Evolutionary conservation across 2,888 invertebrate genomes (phyloP).

Genomic region (Isoperla grammatica): DNA sequence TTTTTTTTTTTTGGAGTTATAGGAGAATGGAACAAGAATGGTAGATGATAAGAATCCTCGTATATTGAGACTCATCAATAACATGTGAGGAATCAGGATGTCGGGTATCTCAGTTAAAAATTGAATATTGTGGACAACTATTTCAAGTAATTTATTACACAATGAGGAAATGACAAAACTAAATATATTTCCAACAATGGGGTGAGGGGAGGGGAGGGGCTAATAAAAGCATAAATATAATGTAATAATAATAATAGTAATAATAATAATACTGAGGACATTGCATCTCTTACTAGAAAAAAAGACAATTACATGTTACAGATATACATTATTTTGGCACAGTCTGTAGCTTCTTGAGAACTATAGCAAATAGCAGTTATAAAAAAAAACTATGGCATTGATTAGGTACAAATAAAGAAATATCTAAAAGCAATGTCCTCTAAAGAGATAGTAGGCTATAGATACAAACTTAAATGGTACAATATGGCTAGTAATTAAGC

Average conservation of each 20-base stretch:
- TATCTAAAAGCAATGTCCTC: slow-evolving; percentile 25
- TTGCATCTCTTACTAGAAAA: slow-evolving; percentile 25
- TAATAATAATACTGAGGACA: slow-evolving; percentile 30
- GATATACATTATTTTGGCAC: slow-evolving; percentile 30
- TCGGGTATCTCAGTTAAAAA: too few species aligned
- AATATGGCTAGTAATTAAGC: slow-evolving; percentile 17
- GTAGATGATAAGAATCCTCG: too few species aligned
- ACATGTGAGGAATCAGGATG: too few species aligned
- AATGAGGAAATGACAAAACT: slow-evolving; percentile 30
- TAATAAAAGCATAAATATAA: not conserved
- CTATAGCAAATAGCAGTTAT: not conserved
- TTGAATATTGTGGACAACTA: too few species aligned
- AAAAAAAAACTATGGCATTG: slow-evolving; percentile 3
- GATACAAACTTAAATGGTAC: slow-evolving; percentile 14
- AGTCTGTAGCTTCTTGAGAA: slow-evolving; percentile 27
- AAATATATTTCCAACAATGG: slow-evolving; percentile 23
- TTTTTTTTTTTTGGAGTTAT: too few species aligned
- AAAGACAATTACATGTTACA: slow-evolving; percentile 2
- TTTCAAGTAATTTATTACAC: slow-evolving; percentile 33
- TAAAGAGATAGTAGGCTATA: slow-evolving; percentile 13
- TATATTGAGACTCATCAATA: too few species aligned
- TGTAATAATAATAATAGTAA: too few species aligned
- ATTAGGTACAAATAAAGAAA: slow-evolving; percentile 1
- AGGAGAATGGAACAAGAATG: too few species aligned
- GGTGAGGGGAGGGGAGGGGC: not conserved